These are phyloP conservation scores for Lagria hirta DNA, from an alignment of 2,888 invertebrate genomes.

Conservation along the genomic window DNA sequence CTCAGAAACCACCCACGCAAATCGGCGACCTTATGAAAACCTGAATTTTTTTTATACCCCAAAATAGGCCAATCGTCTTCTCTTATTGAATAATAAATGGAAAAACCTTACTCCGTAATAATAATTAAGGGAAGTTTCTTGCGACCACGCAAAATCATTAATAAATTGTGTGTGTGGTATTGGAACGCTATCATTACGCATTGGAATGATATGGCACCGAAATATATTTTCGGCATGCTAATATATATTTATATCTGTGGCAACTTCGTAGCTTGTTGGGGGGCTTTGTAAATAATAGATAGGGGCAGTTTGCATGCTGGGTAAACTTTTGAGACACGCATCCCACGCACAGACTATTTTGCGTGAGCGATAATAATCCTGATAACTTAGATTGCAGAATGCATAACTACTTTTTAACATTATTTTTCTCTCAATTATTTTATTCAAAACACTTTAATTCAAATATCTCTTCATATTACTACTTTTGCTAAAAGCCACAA, in stretches of 20 bases:
- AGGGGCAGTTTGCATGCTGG: conserved; percentile 40
- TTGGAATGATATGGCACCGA: conserved; percentile 11
- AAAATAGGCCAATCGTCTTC: conserved; percentile 26
- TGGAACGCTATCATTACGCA: conserved; percentile 22
- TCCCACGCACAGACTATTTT: conserved; percentile 34
- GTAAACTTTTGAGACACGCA: conserved; percentile 35
- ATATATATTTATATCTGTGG: conserved; percentile 16
- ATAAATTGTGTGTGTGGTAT: conserved; percentile 25
- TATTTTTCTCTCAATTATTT: too few relatives aligned
- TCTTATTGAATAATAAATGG: conserved; percentile 24
- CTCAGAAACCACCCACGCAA: conserved; percentile 15
- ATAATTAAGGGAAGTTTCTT: conserved; percentile 30
- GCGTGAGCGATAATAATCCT: conserved; percentile 36
- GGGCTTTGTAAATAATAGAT: conserved; percentile 36
- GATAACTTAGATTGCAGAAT: conserved; percentile 35
- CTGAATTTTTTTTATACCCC: conserved; percentile 10
- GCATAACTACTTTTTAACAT: conserved; percentile 31
- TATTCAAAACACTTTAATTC: too few relatives aligned
- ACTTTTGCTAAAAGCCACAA: too few relatives aligned
- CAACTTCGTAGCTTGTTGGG: conserved; percentile 10
- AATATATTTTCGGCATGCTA: conserved; percentile 16
- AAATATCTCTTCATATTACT: too few relatives aligned
- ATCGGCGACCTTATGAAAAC: conserved; percentile 8
- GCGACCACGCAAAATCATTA: conserved; percentile 33
- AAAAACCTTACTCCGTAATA: conserved; percentile 26